phyloP scores from a whole-genome alignment of 2,113 vertebrate genomes.

The Chionodraco myersi region DNA sequence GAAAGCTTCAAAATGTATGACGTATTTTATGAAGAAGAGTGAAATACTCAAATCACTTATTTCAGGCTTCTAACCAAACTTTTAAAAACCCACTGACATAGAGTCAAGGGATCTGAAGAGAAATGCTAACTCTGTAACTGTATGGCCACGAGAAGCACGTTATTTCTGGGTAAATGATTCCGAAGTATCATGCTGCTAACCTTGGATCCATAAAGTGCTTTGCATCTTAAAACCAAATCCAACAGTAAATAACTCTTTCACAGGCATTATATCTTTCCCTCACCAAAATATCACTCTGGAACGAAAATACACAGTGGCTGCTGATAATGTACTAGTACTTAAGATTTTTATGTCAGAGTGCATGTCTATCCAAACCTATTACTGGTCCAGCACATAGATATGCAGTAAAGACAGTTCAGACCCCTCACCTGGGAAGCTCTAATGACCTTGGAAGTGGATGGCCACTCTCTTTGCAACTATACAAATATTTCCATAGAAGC shows the following conservation, averaged over 20 bases:
- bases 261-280: background rate
- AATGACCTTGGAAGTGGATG: conserved; percentile 43
- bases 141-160: background rate
- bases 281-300: conserved; percentile 9
- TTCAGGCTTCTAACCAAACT: too few relatives aligned
- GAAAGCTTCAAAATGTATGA: too few relatives aligned
- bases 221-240: conserved; percentile 10
- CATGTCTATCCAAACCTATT: conserved; percentile 44
- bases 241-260: background rate
- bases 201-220: background rate
- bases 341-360: conserved; percentile 31
- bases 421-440: conserved; percentile 39
- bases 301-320: conserved; percentile 23
- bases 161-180: background rate
- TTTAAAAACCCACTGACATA: too few relatives aligned
- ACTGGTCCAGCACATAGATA: conserved; percentile 15
- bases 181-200: background rate
- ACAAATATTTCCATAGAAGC: conserved; percentile 59
- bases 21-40: too few relatives aligned
- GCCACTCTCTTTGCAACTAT: conserved; percentile 50
- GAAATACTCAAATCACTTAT: too few relatives aligned
- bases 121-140: too few relatives aligned
- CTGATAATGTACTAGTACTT: conserved; percentile 24
- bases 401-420: conserved; percentile 17
- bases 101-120: too few relatives aligned